Evolutionary conservation across 2,113 vertebrate species (phyloP).

Genomic region (Callipepla squamata): DNA sequence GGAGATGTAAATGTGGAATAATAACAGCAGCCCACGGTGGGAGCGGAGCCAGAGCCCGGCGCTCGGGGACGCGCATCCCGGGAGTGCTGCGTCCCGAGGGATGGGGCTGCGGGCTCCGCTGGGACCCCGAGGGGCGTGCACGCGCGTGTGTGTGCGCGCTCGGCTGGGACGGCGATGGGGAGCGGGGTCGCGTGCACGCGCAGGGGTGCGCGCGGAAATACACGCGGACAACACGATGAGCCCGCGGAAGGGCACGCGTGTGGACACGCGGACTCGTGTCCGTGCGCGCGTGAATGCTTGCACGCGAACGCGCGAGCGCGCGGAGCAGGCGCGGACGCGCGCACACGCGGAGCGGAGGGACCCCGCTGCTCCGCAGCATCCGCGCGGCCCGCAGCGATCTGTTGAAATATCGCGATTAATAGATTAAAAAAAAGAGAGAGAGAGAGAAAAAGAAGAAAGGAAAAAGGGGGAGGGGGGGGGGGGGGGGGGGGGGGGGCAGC

Average conservation of each 20-base stretch:
- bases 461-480: background rate
- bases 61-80: background rate
- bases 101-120: background rate
- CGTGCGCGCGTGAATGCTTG: too few species aligned
- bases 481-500: background rate
- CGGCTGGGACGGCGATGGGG: background rate
- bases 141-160: background rate
- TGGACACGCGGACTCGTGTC: too few species aligned
- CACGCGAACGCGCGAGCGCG: too few species aligned
- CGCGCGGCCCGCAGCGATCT: background rate
- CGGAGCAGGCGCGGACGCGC: too few species aligned
- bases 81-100: background rate
- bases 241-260: background rate
- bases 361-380: background rate
- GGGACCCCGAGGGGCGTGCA: background rate
- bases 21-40: background rate
- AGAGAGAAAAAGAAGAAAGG: background rate
- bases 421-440: background rate
- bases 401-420: conserved; percentile 38
- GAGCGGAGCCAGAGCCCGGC: background rate
- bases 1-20: conserved; percentile 11
- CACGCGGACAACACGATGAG: background rate
- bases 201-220: background rate
- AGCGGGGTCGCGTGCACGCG: background rate
- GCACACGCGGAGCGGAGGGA: background rate